Percentiles rank a stretch among this genome's conserved stretches.
These are phyloP conservation scores for Leucoraja ocellata DNA, from an alignment of 2,797 vertebrate genomes.

Conservation along the genomic window DNA sequence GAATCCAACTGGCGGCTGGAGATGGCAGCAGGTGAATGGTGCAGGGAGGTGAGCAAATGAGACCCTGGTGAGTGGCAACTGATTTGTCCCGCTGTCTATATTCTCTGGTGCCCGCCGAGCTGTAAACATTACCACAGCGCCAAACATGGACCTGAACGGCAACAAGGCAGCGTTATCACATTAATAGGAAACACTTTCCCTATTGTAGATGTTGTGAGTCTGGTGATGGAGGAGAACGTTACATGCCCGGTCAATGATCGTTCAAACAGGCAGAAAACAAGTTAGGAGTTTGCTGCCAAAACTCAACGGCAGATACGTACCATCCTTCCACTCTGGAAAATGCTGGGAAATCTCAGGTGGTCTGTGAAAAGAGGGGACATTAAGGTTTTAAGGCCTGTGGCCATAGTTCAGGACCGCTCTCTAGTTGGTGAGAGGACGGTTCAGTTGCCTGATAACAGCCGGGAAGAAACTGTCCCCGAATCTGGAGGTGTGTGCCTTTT, in stretches of 20 bases:
- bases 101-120: neutral
- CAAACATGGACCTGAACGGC: neutral
- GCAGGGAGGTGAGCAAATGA: neutral
- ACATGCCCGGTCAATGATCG: too few relatives aligned
- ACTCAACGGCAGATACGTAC: neutral
- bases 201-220: neutral
- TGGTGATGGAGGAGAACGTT: neutral
- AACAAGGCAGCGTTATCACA: constrained; percentile 11
- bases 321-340: too few relatives aligned
- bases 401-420: too few relatives aligned
- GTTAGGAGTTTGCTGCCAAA: neutral
- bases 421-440: too few relatives aligned
- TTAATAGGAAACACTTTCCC: neutral
- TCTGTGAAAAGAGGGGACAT: too few relatives aligned
- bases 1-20: neutral
- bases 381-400: too few relatives aligned
- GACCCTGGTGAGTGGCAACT: neutral
- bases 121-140: neutral
- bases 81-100: neutral
- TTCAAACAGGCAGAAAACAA: neutral
- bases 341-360: too few relatives aligned
- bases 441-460: too few relatives aligned
- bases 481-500: too few relatives aligned
- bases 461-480: too few relatives aligned
- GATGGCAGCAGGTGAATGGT: constrained; percentile 31